Evolutionary conservation across 2,888 invertebrate genomes (phyloP), one percentile per base, ranked within the genome.

Genomic region (Folsomia manolachei): DNA sequence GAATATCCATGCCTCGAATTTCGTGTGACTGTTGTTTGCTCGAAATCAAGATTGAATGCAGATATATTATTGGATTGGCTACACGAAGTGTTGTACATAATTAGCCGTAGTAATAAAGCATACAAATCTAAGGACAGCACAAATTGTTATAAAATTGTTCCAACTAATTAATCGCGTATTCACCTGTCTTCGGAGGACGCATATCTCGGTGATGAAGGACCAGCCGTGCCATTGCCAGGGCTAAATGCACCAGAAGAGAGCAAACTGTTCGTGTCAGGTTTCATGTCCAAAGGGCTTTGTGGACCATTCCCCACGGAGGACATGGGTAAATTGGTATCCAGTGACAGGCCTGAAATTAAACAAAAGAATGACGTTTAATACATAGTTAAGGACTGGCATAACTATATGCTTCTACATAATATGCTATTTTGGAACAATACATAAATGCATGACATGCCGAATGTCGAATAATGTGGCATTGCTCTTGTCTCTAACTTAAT

Each of bases 271-370:
- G 94, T 92, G 84, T 95, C 94, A 75, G 94, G 94, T 84, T 95
- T 95, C 87, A 94, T 90, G 83, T 93, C 92, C 81, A 93, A 88
- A 67, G 94, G 94, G 79, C 93, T 94, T 85, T 91, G 90, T 51
- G 92, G 92, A 79, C 90, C 91, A n/a, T n/a, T n/a, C 79, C 90
- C 90, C 85, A 93, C 89, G 39, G 87, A 87, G 73, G 86, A 86
- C 86, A 88, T 86, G 70, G 88, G 87, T 83, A 92, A 88, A 76
- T 84, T 86, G 83, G 88, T 88, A 83, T 92, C 91, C 84, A 91
- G 84, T 83, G 88, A 89, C 83, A 91, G 86, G 86, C 91, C 91
- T 91, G 87, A 63, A 87, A 87, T 81, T 84, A 84, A 83, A 69
- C 66, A 82, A 81, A 81, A 73, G 7, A 39, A 61, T 39, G 39